Base-by-base conservation (phyloP, 2,888 invertebrate species). In the Drosophila eohydei region DNA sequence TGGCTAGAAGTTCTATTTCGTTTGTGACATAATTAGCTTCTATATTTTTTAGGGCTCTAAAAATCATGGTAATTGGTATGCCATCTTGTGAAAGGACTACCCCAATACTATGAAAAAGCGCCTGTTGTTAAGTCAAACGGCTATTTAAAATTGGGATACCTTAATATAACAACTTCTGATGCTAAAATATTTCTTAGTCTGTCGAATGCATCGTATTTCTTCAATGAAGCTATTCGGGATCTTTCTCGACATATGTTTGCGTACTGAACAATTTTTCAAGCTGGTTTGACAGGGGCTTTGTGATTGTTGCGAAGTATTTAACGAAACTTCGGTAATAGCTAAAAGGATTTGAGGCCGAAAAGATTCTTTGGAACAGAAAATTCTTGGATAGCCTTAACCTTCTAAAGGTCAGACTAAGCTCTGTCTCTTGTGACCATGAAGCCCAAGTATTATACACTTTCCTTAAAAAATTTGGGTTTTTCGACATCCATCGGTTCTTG, bases 321-420 rank as follows among this genome's bases (percentile, higher is more conserved):
- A 32, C 5, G 2, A 50, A 50, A 6, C 16, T n/a, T 50, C 30
- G 28, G 16, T 32, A 48, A 32, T 48, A 32, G 3, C n/a, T 50
- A 1, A 16, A 32, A 48, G 14, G 30, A 48, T n/a, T 14, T 48
- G 1, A 48, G 7, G 3, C 14, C 14, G 28, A 32, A 48, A 12
- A 12, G 11, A 34, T 34, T 34, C 3, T 34, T 34, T 34, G 9
- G 34, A 2, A 4, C 11, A 11, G 34, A 4, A 34, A 34, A 11
- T 34, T 34, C 34, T 34, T 34, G 34, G 4, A 41, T 16, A 8
- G 41, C 21, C 5, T n/a, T 60, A 3, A 34, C 21, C 6, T 59
- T 51, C 30, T 59, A 41, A 2, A 41, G 51, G 41, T 60, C 51
- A 11, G 58, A 30, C 38, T 38, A 38, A 7, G 46, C 30, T 0